Percentiles rank a stretch among this genome's conserved stretches.
Evolutionary conservation across 2,888 invertebrate species (phyloP).

Genomic region (Andrena hattorfiana): DNA sequence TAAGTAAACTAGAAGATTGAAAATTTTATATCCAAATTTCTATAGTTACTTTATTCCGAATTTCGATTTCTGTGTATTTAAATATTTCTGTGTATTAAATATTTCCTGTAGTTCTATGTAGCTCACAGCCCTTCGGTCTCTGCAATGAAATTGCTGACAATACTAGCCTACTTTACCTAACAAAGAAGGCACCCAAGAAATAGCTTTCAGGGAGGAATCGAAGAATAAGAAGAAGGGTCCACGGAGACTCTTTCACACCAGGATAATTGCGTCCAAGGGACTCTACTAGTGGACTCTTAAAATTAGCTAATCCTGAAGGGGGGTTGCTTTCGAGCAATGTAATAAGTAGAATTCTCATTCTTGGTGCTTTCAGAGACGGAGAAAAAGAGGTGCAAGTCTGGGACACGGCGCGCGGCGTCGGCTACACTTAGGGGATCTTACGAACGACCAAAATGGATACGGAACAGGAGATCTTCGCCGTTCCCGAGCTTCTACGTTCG

Average conservation of each 20-base stretch:
- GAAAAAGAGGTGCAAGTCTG: constrained; percentile 41
- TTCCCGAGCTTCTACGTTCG: constrained; percentile 12
- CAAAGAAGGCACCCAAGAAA: neutral
- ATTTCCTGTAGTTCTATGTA: too few species aligned
- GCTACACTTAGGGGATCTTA: constrained; percentile 30
- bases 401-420: constrained; percentile 30
- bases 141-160: neutral
- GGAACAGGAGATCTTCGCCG: constrained; percentile 49
- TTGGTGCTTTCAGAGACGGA: constrained; percentile 8
- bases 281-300: constrained; percentile 29
- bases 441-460: constrained; percentile 52
- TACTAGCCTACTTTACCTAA: neutral
- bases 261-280: constrained; percentile 18
- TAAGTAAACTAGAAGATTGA: too few species aligned
- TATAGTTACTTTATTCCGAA: too few species aligned
- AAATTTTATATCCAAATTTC: too few species aligned
- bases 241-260: neutral
- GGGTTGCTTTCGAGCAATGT: constrained; percentile 24
- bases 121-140: too few species aligned
- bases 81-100: too few species aligned
- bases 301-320: constrained; percentile 43
- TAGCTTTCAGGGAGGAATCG: neutral
- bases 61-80: too few species aligned
- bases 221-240: neutral
- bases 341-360: constrained; percentile 49